Base-by-base conservation (phyloP, 2,113 vertebrate species). In the Prietella phreatophila region DNA sequence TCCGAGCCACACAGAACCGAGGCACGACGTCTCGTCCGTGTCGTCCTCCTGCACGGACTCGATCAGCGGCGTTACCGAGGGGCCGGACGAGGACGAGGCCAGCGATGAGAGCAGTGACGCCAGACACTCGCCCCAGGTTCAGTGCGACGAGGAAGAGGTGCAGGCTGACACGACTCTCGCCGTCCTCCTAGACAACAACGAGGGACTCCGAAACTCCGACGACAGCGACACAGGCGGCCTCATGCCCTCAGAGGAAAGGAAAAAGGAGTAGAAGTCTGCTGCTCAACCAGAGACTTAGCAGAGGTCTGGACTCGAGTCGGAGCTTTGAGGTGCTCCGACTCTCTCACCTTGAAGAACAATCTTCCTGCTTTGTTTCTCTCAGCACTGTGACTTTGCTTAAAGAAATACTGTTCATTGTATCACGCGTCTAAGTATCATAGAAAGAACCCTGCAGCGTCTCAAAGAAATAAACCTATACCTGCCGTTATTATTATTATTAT, bases 131-230 rank as follows among this genome's bases (percentile, higher is more conserved):
- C 97, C 96, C 0, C 55, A 96, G 0, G 91, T 99, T 3, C 97
- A 99, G 92, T 96, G 96, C 0, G 98, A 99, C 0, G 98, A 99
- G 86, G 98, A 99, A 85, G 97, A 98, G 2, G 94, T 99, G 15
- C 96, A 97, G 76, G 95, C 93, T 25, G 97, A 99, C 92, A 96
- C 93, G 36, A 94, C 94, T 6, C 93, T 98, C n/a, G 93, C 94
- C 19, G 84, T 83, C 92, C 95, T 88, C 84, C 93, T 53, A 55
- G 93, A 94, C 36, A 39, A 80, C 0, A 85, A 86, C 13, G 87
- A 85, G 33, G 6, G n/a, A 20, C 25, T 63, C 13, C 95, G 88
- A 13, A 91, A 87, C 88, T 95, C 94, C n/a, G 97, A 97, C 14
- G 97, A 99, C 91, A 98, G 97, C 86, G 97, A 98, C 94, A 95